phyloP scores from a whole-genome alignment of 1,140 invertebrate species.

The Conus betulinus region DNA sequence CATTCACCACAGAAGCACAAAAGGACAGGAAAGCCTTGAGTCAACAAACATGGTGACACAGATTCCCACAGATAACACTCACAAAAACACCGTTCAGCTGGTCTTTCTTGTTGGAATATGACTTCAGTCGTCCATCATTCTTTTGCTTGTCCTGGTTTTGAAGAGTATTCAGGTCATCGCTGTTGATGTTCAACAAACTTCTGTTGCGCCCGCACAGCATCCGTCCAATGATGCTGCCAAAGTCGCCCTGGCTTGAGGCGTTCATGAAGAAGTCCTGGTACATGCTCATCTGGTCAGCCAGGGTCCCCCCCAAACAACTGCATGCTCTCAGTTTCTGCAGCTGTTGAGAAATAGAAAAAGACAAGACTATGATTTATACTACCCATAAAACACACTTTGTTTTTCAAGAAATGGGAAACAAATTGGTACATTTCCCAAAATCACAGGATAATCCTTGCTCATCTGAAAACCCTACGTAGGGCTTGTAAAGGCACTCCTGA shows the following conservation, averaged over 20 bases:
- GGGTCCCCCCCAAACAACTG: constrained; percentile 8
- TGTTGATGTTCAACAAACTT: not conserved
- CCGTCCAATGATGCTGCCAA: constrained; percentile 2
- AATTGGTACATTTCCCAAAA: too few species aligned
- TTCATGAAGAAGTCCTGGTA: not conserved
- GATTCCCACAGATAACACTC: not conserved
- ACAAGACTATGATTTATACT: not conserved
- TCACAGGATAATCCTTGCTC: too few species aligned
- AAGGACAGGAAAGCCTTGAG: too few species aligned
- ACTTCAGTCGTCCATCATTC: constrained; percentile 5
- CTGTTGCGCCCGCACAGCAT: constrained; percentile 28
- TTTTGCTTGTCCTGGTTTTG: not conserved
- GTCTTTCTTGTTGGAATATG: not conserved
- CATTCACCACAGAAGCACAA: too few species aligned
- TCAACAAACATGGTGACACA: too few species aligned
- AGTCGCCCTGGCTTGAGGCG: constrained; percentile 14
- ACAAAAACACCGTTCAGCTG: constrained; percentile 40
- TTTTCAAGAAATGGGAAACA: too few species aligned
- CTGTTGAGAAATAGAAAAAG: not conserved
- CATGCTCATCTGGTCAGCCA: constrained; percentile 1
- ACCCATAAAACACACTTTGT: too few species aligned
- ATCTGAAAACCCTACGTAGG: too few species aligned
- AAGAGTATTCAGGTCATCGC: not conserved
- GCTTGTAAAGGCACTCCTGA: too few species aligned
- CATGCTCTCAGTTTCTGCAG: constrained; percentile 36